Evolutionary conservation across 53 echinoderm and acorn worm genomes (phyloP).

Genomic region (Paracentrotus lividus): DNA sequence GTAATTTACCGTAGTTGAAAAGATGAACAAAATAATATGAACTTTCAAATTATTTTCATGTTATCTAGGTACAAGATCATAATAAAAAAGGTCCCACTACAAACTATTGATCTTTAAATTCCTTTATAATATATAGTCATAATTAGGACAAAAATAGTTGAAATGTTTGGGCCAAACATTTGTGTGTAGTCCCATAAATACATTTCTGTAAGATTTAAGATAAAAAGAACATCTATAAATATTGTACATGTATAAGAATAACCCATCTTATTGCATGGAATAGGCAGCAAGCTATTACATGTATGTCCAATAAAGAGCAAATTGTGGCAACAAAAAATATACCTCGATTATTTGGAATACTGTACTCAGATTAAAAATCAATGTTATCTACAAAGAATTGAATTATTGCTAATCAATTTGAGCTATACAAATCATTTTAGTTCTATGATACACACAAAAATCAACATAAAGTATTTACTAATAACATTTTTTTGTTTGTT

Average conservation of each 20-base stretch:
- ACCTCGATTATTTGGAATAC: not conserved
- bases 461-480: not conserved
- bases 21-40: no score
- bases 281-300: not conserved
- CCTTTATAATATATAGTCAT: no score
- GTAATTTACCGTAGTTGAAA: no score
- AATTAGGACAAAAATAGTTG: no score
- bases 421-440: not conserved
- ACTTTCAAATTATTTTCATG: no score
- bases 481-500: not conserved
- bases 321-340: not conserved
- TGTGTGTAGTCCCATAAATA: no score
- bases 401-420: not conserved
- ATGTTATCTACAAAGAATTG: not conserved
- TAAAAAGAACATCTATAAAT: no score
- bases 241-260: not conserved
- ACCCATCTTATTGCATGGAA: not conserved
- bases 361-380: not conserved
- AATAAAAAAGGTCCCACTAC: no score
- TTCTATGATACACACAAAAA: not conserved
- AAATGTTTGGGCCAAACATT: no score
- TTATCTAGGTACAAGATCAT: no score
- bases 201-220: no score
- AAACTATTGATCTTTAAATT: no score
- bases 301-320: not conserved